Percentiles rank a stretch among this genome's conserved stretches.
These are phyloP conservation scores for Biston stratarius DNA, from an alignment of 2,888 invertebrate genomes.

Conservation along the genomic window DNA sequence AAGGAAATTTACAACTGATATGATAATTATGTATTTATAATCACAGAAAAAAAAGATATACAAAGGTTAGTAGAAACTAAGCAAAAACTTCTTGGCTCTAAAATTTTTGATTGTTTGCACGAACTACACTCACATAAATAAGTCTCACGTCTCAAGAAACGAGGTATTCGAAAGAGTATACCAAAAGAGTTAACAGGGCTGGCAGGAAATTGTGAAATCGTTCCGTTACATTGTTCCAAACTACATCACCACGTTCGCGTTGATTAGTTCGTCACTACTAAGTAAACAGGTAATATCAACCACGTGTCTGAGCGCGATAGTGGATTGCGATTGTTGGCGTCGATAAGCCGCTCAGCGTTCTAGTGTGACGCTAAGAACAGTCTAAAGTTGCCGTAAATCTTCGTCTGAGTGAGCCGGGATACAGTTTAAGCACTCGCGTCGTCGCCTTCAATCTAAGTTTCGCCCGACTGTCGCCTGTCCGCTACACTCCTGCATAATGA, in stretches of 20 bases:
- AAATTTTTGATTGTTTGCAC: too few species aligned
- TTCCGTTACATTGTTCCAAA: conserved; percentile 10
- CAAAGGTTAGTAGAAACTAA: too few species aligned
- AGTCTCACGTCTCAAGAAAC: too few species aligned
- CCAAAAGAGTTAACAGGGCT: too few species aligned
- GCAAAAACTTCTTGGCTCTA: too few species aligned
- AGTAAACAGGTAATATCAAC: conserved; percentile 12
- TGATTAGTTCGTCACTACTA: conserved; percentile 6
- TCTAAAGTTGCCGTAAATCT: conserved; percentile 77
- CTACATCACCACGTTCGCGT: not conserved
- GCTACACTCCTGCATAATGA: conserved; percentile 81
- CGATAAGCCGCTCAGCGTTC: conserved; percentile 47
- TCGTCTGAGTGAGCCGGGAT: conserved; percentile 72
- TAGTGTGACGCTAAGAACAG: conserved; percentile 50
- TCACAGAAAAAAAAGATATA: too few species aligned
- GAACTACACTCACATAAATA: too few species aligned
- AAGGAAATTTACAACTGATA: too few species aligned
- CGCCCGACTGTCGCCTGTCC: conserved; percentile 72
- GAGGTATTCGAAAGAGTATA: too few species aligned
- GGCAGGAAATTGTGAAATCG: not conserved
- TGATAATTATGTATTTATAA: too few species aligned
- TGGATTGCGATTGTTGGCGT: conserved; percentile 35
- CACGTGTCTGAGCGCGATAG: conserved; percentile 12
- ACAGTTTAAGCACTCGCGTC: conserved; percentile 81
- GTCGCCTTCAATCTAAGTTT: conserved; percentile 85